Evolutionary conservation across 2,113 vertebrate genomes (phyloP).

Genomic region (Psittacus erithacus): DNA sequence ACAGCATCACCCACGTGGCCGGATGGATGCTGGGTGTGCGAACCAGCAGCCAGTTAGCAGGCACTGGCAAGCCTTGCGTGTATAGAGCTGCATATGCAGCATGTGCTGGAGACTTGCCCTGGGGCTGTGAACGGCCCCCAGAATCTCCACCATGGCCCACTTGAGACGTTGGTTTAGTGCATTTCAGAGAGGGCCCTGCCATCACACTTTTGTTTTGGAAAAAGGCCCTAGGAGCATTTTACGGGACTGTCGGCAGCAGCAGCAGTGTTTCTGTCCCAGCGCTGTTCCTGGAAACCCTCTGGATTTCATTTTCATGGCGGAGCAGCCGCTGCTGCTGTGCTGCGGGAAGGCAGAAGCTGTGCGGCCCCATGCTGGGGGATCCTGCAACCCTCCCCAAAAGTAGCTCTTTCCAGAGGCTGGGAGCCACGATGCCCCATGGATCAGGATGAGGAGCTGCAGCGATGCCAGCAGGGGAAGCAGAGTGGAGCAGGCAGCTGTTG

Average conservation of each 20-base stretch:
- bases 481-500: not conserved
- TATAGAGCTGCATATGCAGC: rapidly evolving
- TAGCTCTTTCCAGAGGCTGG: not conserved
- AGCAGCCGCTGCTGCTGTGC: not conserved
- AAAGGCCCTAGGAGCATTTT: not conserved
- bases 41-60: not conserved
- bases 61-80: rapidly evolving
- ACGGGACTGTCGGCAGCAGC: not conserved
- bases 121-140: rapidly evolving
- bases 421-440: rapidly evolving
- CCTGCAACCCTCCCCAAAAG: not conserved
- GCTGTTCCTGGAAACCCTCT: not conserved
- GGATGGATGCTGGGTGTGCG: rapidly evolving
- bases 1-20: not conserved
- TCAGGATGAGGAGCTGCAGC: not conserved
- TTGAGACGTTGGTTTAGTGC: not conserved
- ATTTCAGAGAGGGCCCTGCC: rapidly evolving
- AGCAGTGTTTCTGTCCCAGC: rapidly evolving
- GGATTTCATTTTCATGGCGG: conserved; percentile 2
- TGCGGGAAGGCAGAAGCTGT: not conserved
- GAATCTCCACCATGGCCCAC: not conserved
- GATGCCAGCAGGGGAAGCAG: not conserved
- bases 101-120: not conserved
- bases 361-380: not conserved
- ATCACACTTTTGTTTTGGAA: not conserved